Evolutionary conservation across 2,797 vertebrate genomes (phyloP), one percentile per base, ranked within the genome.

Genomic region (Pipistrellus kuhlii): DNA sequence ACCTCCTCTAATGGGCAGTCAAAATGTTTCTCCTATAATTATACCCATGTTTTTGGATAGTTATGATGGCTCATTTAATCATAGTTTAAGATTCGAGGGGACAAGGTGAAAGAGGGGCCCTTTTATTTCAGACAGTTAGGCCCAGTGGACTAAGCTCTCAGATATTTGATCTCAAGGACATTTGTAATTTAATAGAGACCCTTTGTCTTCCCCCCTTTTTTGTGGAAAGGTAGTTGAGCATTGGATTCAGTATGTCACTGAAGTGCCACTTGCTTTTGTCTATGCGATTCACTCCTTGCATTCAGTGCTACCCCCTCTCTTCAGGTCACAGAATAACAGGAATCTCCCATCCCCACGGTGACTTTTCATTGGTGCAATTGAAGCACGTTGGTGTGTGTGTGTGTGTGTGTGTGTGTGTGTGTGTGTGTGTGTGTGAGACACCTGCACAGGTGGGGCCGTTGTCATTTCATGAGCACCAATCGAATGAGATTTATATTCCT

Each of bases 51-150:
- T 88, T 78, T 95, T 94, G 95, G 96, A 90, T 95, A 93, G 80
- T 95, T 94, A n/a, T 0, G 86, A 92, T 88, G 35, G 85, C 96
- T 98, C 93, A 91, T 97, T 98, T 93, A 94, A 71, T 77, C 77
- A 91, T 73, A 78, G 71, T 64, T 91, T 91, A 77, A 95, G 51
- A 32, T 68, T 68, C 3, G 62, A 68, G 2, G 76, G 85, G 90
- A 94, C 59, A 64, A 68, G 59, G 85, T 44, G 82, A 95, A 87
- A 88, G n/a, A 48, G 44, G 4, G 32, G 3, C 53, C 44, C 91
- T 59, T 96, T 97, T 90, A 85, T 96, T 94, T 96, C 80, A 23
- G 89, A 89, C 81, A 87, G 41, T 96, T 91, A 92, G 77, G 38
- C 85, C 73, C 84, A 92, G 55, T 46, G 62, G 80, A 86, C 46